Evolutionary conservation across 2,888 invertebrate species (phyloP).

Genomic region (Marasmarcha lunaedactyla): DNA sequence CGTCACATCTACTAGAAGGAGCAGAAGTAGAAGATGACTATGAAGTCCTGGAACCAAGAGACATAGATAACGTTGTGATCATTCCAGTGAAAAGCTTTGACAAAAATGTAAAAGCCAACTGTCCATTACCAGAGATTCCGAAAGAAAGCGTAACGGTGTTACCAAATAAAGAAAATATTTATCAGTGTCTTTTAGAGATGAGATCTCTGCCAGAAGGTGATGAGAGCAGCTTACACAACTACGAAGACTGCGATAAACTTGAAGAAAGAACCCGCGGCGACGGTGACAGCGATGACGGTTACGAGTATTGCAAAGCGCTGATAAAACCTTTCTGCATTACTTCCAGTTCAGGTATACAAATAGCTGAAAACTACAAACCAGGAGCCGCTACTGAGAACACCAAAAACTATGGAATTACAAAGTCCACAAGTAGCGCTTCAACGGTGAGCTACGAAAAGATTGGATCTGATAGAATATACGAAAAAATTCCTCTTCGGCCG

Average conservation of each 20-base stretch:
- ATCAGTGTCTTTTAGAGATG: slow-evolving; percentile 58
- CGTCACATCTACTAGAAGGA: slow-evolving; percentile 34
- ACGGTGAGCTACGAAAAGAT: slow-evolving; percentile 60
- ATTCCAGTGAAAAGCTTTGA: slow-evolving; percentile 43
- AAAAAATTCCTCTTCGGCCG: slow-evolving; percentile 46
- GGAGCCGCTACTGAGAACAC: slow-evolving; percentile 26
- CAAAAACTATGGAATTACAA: slow-evolving; percentile 48
- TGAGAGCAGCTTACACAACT: slow-evolving; percentile 62
- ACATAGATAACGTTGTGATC: slow-evolving; percentile 36
- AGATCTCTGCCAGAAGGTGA: slow-evolving; percentile 62
- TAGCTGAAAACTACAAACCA: slow-evolving; percentile 65
- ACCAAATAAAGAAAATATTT: slow-evolving; percentile 43
- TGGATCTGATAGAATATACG: slow-evolving; percentile 58
- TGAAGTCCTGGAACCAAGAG: slow-evolving; percentile 52
- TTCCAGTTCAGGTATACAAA: slow-evolving; percentile 56
- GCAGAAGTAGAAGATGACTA: slow-evolving; percentile 49
- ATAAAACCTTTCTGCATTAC: slow-evolving; percentile 54
- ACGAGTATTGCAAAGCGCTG: slow-evolving; percentile 61
- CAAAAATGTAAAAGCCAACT: slow-evolving; percentile 50
- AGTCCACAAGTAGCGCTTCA: slow-evolving; percentile 58
- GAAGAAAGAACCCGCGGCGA: slow-evolving; percentile 58
- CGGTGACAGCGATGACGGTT: slow-evolving; percentile 61
- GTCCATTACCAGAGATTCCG: slow-evolving; percentile 62
- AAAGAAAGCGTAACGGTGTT: slow-evolving; percentile 24
- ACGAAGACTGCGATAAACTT: slow-evolving; percentile 58